Evolutionary conservation across 2,797 vertebrate genomes (phyloP).

Genomic region (Discoglossus pictus): DNA sequence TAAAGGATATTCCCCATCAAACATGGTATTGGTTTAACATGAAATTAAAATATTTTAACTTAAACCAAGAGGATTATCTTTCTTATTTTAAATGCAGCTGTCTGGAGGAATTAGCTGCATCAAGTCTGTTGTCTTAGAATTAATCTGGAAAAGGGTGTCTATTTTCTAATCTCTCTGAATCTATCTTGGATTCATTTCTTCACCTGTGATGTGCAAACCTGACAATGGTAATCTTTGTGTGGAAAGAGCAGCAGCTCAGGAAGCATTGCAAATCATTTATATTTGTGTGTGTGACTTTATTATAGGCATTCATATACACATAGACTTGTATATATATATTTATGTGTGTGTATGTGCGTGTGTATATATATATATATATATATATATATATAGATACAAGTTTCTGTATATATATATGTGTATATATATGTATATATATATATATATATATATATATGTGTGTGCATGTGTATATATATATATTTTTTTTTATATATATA

Average conservation of each 20-base stretch:
- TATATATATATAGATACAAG: not conserved
- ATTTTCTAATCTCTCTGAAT: conserved; percentile 14
- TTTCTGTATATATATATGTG: not conserved
- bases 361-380: not conserved
- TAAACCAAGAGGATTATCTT: conserved; percentile 58
- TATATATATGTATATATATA: too few relatives aligned
- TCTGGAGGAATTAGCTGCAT: conserved; percentile 40
- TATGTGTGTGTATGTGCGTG: not conserved
- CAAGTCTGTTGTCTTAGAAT: conserved; percentile 14
- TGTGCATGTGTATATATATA: too few relatives aligned
- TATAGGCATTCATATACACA: too few relatives aligned
- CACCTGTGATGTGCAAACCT: conserved; percentile 25
- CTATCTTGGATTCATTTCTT: conserved; percentile 33
- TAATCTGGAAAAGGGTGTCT: conserved; percentile 32
- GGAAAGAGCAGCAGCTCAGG: conserved; percentile 3
- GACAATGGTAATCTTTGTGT: conserved; percentile 32
- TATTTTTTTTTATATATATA: too few relatives aligned
- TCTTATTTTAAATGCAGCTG: conserved; percentile 51
- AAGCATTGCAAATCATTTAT: conserved; percentile 10
- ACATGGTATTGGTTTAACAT: not conserved
- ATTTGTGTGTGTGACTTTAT: too few relatives aligned
- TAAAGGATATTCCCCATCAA: conserved; percentile 11
- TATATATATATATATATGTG: too few relatives aligned
- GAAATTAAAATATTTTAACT: conserved; percentile 10
- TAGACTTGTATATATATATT: not conserved